phyloP scores from a whole-genome alignment of 2,797 vertebrate species.

The Poeciliopsis presidionis region DNA sequence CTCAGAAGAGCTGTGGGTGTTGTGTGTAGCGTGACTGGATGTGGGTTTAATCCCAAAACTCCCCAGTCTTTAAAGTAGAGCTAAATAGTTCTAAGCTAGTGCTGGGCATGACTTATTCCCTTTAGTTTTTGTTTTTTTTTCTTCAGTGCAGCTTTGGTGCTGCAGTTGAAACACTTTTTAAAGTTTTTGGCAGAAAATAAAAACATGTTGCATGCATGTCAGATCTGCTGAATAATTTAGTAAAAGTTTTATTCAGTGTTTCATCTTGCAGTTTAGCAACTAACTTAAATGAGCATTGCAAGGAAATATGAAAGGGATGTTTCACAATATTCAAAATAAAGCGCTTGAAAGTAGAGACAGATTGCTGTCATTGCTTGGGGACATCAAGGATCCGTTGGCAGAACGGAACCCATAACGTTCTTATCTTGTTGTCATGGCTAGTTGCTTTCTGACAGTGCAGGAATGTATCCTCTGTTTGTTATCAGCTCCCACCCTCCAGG shows the following conservation, averaged over 20 bases:
- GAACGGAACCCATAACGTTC: slow-evolving; percentile 33
- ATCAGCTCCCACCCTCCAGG: slow-evolving; percentile 73
- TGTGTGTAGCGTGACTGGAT: slow-evolving; percentile 49
- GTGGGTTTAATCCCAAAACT: slow-evolving; percentile 47
- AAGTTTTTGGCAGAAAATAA: background rate
- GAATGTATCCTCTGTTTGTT: slow-evolving; percentile 74
- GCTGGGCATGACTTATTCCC: background rate
- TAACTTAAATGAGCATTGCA: background rate
- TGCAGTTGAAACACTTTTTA: background rate
- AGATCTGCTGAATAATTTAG: slow-evolving; percentile 1
- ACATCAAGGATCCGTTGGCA: slow-evolving; percentile 24
- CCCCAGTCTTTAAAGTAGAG: slow-evolving; percentile 24
- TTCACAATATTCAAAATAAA: background rate
- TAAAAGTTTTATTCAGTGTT: background rate
- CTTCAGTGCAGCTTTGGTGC: background rate
- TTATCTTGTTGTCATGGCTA: slow-evolving; percentile 69
- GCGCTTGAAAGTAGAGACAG: background rate
- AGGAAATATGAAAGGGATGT: background rate
- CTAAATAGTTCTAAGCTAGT: slow-evolving; percentile 13
- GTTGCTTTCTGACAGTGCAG: slow-evolving; percentile 67
- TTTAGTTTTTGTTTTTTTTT: background rate
- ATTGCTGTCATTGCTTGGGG: slow-evolving; percentile 11
- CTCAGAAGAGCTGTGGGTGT: slow-evolving; percentile 44
- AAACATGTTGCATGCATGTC: background rate
- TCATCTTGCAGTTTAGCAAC: background rate